phyloP scores from a whole-genome alignment of 2,888 invertebrate genomes.

The Eudasyphora cyanicolor region DNA sequence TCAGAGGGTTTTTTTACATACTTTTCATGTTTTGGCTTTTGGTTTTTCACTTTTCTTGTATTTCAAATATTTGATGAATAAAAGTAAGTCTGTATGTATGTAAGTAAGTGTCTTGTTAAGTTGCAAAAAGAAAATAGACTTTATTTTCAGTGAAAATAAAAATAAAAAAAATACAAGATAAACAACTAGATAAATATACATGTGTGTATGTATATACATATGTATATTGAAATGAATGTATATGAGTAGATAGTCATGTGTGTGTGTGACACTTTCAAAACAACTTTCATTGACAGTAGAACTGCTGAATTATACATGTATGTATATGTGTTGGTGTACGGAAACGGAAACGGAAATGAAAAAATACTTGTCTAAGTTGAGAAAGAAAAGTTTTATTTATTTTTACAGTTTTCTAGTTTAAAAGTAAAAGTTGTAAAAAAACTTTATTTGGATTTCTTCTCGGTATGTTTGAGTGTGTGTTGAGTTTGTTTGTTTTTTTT shows the following conservation, averaged over 20 bases:
- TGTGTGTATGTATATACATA: background rate
- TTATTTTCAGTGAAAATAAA: conserved; percentile 36
- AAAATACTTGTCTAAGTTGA: background rate
- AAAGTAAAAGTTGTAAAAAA: background rate
- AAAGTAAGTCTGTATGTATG: conserved; percentile 72
- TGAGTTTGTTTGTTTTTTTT: conserved; percentile 32
- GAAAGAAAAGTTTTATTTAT: background rate
- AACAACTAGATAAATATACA: conserved; percentile 26
- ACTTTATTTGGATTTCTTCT: background rate
- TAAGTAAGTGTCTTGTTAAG: too few relatives aligned
- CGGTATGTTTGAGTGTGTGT: background rate
- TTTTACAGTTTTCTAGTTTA: background rate
- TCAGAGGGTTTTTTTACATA: conserved; percentile 67
- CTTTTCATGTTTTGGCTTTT: conserved; percentile 6
- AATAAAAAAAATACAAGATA: conserved; percentile 5
- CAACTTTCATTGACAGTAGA: background rate
- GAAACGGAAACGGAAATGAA: conserved; percentile 8
- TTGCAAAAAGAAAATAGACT: conserved; percentile 66
- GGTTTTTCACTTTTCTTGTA: conserved; percentile 65
- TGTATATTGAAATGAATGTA: conserved; percentile 1
- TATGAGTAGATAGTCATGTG: background rate
- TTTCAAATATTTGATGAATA: conserved; percentile 74
- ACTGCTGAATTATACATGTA: too few relatives aligned
- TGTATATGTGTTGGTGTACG: background rate
- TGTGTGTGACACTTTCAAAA: conserved; percentile 6